phyloP scores from a whole-genome alignment of 2,113 vertebrate species.

The Sorex fumeus region DNA sequence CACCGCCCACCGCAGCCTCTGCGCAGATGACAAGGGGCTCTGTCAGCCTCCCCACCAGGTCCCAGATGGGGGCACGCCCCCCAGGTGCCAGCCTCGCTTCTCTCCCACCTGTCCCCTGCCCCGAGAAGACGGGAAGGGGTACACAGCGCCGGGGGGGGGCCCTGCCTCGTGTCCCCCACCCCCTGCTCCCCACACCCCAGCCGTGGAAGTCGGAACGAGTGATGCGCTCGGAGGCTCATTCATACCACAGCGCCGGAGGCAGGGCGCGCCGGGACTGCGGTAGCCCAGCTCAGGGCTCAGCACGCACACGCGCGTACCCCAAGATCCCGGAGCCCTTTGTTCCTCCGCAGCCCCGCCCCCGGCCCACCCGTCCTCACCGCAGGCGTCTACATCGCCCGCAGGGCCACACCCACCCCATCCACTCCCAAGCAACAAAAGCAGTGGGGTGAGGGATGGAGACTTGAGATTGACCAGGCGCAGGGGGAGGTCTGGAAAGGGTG shows the following conservation, averaged over 20 bases:
- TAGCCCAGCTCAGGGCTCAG: background rate
- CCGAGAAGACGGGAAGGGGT: too few species aligned
- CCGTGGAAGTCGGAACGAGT: too few species aligned
- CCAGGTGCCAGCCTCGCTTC: too few species aligned
- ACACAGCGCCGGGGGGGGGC: background rate
- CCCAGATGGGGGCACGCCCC: too few species aligned
- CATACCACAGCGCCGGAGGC: background rate
- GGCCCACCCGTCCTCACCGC: constrained; percentile 42
- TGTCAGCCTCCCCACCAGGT: background rate
- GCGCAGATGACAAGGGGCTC: background rate
- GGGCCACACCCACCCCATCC: constrained; percentile 67
- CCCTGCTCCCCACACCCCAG: background rate
- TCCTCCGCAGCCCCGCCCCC: constrained; percentile 71
- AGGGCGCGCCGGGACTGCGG: background rate
- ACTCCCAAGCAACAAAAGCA: constrained; percentile 65
- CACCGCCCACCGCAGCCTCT: constrained; percentile 63
- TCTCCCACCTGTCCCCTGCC: background rate
- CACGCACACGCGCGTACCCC: background rate
- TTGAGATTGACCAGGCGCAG: background rate
- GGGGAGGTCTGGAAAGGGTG: background rate
- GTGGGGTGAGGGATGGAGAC: too few species aligned
- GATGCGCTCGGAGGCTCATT: background rate
- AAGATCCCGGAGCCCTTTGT: constrained; percentile 74
- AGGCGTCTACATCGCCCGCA: background rate
- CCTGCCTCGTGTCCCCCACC: background rate